Conservation (phyloP, 2,113 vertebrate genomes). For the Notiomystis cincta region DNA sequence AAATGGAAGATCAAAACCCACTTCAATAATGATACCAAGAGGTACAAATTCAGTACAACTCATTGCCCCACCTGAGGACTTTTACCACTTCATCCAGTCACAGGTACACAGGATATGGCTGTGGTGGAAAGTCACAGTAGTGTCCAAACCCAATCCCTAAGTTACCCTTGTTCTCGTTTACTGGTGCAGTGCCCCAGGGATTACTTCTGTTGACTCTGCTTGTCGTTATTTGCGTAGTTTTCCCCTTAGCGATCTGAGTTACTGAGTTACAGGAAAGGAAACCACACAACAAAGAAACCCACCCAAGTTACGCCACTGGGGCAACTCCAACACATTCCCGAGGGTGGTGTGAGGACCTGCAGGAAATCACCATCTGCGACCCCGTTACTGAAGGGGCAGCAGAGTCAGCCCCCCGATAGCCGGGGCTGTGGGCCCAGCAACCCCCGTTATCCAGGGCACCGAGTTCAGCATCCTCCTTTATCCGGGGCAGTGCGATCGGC, state of each 20-base stretch:
- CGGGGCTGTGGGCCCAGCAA: background rate
- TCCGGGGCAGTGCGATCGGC: background rate
- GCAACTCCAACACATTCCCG: background rate
- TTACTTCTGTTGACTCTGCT: background rate
- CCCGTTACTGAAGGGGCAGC: too few species aligned
- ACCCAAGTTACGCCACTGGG: rapidly evolving
- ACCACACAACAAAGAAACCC: rapidly evolving
- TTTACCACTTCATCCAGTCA: background rate
- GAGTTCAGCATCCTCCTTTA: background rate
- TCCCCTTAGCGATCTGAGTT: background rate
- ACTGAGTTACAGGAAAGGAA: background rate
- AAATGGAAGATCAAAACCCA: background rate
- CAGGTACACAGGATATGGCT: background rate
- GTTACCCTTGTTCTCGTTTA: background rate
- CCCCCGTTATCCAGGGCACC: rapidly evolving
- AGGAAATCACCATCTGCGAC: background rate
- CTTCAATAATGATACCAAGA: rapidly evolving
- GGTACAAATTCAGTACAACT: background rate
- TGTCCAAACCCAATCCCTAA: background rate
- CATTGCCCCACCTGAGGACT: background rate
- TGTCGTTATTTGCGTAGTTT: background rate
- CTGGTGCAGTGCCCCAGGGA: background rate
- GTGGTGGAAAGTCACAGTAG: rapidly evolving
- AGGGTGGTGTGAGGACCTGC: background rate
- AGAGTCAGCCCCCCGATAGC: background rate